Percentiles rank a stretch among this genome's conserved stretches.
Evolutionary conservation across 2,113 vertebrate genomes (phyloP).

Genomic region (Notiomystis cincta): DNA sequence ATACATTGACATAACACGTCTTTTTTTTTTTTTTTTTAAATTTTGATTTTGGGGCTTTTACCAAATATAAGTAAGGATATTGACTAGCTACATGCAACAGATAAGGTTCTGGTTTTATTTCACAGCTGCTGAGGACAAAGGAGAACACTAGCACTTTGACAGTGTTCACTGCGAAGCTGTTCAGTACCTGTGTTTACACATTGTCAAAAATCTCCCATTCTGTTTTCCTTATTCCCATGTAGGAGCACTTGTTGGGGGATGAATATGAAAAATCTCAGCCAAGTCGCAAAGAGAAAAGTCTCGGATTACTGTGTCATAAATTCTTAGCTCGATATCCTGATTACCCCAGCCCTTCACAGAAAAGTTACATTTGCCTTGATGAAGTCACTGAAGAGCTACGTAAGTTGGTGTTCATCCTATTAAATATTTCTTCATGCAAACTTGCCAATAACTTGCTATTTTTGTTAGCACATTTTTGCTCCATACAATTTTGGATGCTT

Average conservation of each 20-base stretch:
- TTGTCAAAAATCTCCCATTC: not conserved
- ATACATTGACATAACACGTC: fast-evolving
- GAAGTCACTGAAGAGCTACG: slow-evolving; percentile 92
- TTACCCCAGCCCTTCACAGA: slow-evolving; percentile 79
- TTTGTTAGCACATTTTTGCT: not conserved
- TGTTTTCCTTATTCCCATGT: not conserved
- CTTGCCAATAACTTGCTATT: not conserved
- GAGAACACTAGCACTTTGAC: not conserved
- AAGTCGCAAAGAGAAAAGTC: slow-evolving; percentile 94
- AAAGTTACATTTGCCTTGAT: slow-evolving; percentile 89
- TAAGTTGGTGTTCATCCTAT: slow-evolving; percentile 63
- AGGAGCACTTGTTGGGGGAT: slow-evolving; percentile 85
- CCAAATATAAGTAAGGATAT: not conserved
- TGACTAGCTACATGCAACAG: not conserved
- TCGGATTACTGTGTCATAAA: slow-evolving; percentile 91
- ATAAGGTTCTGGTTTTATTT: not conserved
- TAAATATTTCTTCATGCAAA: not conserved
- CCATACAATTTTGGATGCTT: not conserved
- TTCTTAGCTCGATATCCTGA: slow-evolving; percentile 90
- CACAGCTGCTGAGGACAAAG: not conserved
- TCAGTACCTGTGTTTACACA: not conserved
- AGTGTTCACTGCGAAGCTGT: not conserved
- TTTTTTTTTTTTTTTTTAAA: not conserved
- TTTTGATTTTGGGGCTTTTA: not conserved
- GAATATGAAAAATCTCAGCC: slow-evolving; percentile 86